These are phyloP conservation scores for honey bee (Apis mellifera) DNA, from an alignment of 1,140 invertebrate species.

Conservation along the genomic window Amel_HAv3.1 CM009940.2:4975501-4976000, in stretches of 20 bases:
- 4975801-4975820: conserved; percentile 21
- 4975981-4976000: conserved; percentile 1
- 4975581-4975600: conserved; percentile 16
- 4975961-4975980: not conserved
- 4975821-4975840: conserved; percentile 25
- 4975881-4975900: not conserved
- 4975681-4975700: conserved; percentile 43
- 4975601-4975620: not conserved
- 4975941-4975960: not conserved
- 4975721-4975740: conserved; percentile 36
- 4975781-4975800: conserved; percentile 32
- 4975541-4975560: conserved; percentile 12
- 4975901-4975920: not conserved
- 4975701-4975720: conserved; percentile 11
- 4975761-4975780: conserved; percentile 46
- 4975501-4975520: conserved; percentile 6
- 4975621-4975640: not conserved
- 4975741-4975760: conserved; percentile 17
- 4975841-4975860: conserved; percentile 18
- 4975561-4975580: conserved; percentile 21
- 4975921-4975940: not conserved
- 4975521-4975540: not conserved
- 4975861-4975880: conserved; percentile 1
- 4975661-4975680: conserved; percentile 9
- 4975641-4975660: conserved; percentile 10